Evolutionary conservation across 2,888 invertebrate genomes (phyloP), one percentile per base, ranked within the genome.

Genomic region (Lomographa bimaculata): DNA sequence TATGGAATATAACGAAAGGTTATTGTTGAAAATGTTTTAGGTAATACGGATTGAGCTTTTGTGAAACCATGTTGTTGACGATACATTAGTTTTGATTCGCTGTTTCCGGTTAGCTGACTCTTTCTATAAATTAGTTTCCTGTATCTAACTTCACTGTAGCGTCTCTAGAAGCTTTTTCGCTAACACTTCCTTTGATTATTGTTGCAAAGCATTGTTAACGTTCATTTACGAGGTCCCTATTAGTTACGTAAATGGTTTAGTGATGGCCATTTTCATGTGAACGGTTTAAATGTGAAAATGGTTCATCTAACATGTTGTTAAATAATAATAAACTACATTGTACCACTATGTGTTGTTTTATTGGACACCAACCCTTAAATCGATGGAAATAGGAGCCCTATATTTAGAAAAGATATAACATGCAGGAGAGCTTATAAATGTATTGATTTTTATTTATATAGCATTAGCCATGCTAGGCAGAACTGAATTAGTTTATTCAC

Each of bases 301-400:
- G 83, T 79, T 65, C 73, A 79, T 78, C 89, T 82, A 85, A 83
- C 90, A 89, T 86, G 90, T 91, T 91, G 91, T 91, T 91, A 91
- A 89, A 89, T 90, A 89, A 89, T 89, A 90, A 89, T 89, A 90
- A 91, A 92, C 90, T 91, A 92, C 91, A 92, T 92, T 92, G 91
- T 92, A 92, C 91, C 92, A 91, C 92, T 91, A 33, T 38, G 18
- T 32, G 34, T 46, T 37, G 44, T 56, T 80, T 67, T 64, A 71
- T 75, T 71, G n/a, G n/a, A n/a, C n/a, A n/a, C n/a, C n/a, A n/a
- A n/a, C n/a, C n/a, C n/a, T n/a, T n/a, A n/a, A n/a, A n/a, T n/a
- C 17, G n/a, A 6, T n/a, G n/a, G n/a, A n/a, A n/a, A n/a, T n/a
- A n/a, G n/a, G n/a, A n/a, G n/a, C n/a, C n/a, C n/a, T n/a, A n/a